A percentile compares a stretch with the other conserved stretches of the same genome.
Conservation (phyloP, 2,113 vertebrate genomes). For the Thunnus maccoyii region DNA sequence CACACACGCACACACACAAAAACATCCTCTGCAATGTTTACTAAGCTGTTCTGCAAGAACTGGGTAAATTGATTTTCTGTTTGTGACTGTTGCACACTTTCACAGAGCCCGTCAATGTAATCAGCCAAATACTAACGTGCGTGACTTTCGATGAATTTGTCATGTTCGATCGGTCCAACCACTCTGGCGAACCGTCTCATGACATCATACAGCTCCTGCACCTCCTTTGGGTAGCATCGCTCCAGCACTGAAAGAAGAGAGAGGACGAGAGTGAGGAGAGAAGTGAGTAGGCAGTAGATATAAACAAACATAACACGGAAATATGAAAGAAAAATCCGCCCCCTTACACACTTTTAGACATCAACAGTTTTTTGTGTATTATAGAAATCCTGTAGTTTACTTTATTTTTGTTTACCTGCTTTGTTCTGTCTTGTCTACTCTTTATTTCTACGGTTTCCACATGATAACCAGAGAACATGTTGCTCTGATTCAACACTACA, state of each 20-base stretch:
- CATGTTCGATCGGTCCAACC: constrained; percentile 92
- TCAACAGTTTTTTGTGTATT: not conserved
- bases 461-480: not conserved
- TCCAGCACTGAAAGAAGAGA: constrained; percentile 89
- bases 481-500: constrained; percentile 14
- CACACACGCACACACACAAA: no score
- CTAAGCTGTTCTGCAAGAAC: not conserved
- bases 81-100: not conserved
- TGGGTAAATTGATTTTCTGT: constrained; percentile 8
- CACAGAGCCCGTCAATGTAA: not conserved
- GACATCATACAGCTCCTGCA: constrained; percentile 95
- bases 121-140: constrained; percentile 87
- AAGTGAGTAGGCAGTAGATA: constrained; percentile 36
- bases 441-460: no score
- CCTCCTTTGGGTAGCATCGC: constrained; percentile 94
- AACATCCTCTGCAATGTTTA: not conserved
- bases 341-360: constrained; percentile 17
- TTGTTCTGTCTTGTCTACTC: not conserved
- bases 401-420: constrained; percentile 5
- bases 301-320: constrained; percentile 45
- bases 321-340: constrained; percentile 34
- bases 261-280: constrained; percentile 23
- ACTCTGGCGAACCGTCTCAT: constrained; percentile 95
- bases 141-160: constrained; percentile 98
- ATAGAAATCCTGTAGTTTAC: not conserved